phyloP scores from a whole-genome alignment of 2,113 vertebrate species.

The Falco punctatus region DNA sequence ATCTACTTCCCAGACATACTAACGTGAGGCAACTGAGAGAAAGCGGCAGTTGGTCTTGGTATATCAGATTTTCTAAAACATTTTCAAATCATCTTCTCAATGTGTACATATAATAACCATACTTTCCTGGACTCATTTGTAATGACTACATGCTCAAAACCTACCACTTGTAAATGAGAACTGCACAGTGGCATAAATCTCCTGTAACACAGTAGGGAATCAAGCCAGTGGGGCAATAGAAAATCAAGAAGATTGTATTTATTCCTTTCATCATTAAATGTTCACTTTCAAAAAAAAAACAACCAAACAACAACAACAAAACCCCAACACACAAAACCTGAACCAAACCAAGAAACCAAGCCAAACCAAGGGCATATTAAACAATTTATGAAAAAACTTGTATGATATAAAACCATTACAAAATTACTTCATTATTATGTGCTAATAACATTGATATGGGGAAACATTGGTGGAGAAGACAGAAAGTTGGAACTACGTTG shows the following conservation, averaged over 20 bases:
- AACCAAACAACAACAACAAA: background rate
- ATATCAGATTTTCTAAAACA: background rate
- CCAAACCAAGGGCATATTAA: background rate
- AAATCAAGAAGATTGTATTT: background rate
- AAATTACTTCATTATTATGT: background rate
- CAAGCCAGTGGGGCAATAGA: background rate
- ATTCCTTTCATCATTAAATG: background rate
- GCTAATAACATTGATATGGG: background rate
- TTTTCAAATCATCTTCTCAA: background rate
- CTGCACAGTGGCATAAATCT: background rate
- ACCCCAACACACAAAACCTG: background rate
- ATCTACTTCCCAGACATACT: background rate
- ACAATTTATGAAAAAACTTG: background rate
- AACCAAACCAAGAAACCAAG: background rate
- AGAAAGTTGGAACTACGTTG: background rate
- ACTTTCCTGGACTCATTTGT: background rate
- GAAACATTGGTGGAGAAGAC: background rate
- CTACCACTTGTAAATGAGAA: background rate
- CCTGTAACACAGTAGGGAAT: background rate
- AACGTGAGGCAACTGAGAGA: background rate
- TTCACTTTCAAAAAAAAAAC: background rate
- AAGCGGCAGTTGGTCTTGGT: background rate
- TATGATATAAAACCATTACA: background rate
- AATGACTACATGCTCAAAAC: background rate
- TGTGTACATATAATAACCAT: background rate